A percentile compares a stretch with the other conserved stretches of the same genome.
Evolutionary conservation across 2,797 vertebrate genomes (phyloP).

Genomic region (Lutjanus campechanus): DNA sequence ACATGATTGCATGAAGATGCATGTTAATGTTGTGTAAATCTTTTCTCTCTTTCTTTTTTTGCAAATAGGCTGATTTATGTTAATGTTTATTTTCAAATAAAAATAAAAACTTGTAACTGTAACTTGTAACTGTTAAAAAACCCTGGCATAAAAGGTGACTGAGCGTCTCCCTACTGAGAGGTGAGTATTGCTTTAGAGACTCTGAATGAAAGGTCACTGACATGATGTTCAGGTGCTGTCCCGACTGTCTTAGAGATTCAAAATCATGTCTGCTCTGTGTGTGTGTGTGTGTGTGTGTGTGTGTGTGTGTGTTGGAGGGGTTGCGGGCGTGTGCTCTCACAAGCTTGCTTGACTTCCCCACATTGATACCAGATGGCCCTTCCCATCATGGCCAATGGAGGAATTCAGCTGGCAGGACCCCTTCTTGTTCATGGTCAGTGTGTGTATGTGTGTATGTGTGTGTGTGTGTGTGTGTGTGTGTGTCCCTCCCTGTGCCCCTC

Average conservation of each 20-base stretch:
- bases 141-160: constrained; percentile 7
- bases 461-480: constrained; percentile 50
- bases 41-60: no score
- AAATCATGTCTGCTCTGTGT: constrained; percentile 37
- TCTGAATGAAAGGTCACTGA: constrained; percentile 56
- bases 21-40: no score
- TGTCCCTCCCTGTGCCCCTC: constrained; percentile 74
- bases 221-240: constrained; percentile 70
- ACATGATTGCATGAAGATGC: no score
- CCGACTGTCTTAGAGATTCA: constrained; percentile 33
- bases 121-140: not conserved
- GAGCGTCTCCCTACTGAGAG: constrained; percentile 11
- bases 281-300: constrained; percentile 24
- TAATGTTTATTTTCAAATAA: no score
- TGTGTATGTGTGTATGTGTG: constrained; percentile 56
- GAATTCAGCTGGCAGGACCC: constrained; percentile 88
- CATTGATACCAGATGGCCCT: constrained; percentile 89
- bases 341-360: constrained; percentile 82
- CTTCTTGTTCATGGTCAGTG: constrained; percentile 81
- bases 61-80: no score
- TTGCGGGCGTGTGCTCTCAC: constrained; percentile 53
- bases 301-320: constrained; percentile 37
- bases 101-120: no score
- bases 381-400: constrained; percentile 87
- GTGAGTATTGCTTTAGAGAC: not conserved